phyloP scores from a whole-genome alignment of 2,888 invertebrate genomes.

The Dexiosoma caninum region DNA sequence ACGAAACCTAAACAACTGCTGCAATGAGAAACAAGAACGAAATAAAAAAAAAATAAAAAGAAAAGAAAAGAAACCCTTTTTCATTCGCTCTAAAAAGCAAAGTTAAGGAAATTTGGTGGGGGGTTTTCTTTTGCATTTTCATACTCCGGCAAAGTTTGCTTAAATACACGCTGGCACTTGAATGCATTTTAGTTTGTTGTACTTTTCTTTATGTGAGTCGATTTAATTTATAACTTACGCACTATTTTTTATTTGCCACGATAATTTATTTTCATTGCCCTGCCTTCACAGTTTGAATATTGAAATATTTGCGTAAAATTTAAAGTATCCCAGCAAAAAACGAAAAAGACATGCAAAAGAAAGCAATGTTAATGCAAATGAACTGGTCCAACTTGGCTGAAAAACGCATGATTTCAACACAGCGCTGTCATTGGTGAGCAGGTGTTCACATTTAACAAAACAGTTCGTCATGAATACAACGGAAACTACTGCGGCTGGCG shows the following conservation, averaged over 20 bases:
- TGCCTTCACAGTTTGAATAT: not conserved
- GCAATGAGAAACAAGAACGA: not conserved
- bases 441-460: too few relatives aligned
- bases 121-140: slow-evolving; percentile 9
- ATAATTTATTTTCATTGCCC: slow-evolving; percentile 37
- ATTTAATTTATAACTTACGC: slow-evolving; percentile 61
- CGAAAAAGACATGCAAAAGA: too few relatives aligned
- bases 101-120: slow-evolving; percentile 59
- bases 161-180: not conserved
- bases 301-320: slow-evolving; percentile 25
- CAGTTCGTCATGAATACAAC: too few relatives aligned
- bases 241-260: slow-evolving; percentile 43
- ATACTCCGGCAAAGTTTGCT: not conserved
- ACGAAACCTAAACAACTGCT: slow-evolving; percentile 2
- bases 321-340: too few relatives aligned
- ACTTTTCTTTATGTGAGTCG: slow-evolving; percentile 13
- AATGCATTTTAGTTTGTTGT: slow-evolving; percentile 6
- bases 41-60: too few relatives aligned
- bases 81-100: slow-evolving; percentile 54
- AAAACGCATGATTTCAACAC: too few relatives aligned
- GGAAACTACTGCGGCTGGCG: too few relatives aligned
- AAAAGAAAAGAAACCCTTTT: slow-evolving; percentile 47
- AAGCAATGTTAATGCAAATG: too few relatives aligned
- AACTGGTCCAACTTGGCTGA: too few relatives aligned
- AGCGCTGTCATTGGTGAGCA: too few relatives aligned